Evolutionary conservation across 2,888 invertebrate genomes (phyloP), one percentile per base, ranked within the genome.

Genomic region (Xanthia togata): DNA sequence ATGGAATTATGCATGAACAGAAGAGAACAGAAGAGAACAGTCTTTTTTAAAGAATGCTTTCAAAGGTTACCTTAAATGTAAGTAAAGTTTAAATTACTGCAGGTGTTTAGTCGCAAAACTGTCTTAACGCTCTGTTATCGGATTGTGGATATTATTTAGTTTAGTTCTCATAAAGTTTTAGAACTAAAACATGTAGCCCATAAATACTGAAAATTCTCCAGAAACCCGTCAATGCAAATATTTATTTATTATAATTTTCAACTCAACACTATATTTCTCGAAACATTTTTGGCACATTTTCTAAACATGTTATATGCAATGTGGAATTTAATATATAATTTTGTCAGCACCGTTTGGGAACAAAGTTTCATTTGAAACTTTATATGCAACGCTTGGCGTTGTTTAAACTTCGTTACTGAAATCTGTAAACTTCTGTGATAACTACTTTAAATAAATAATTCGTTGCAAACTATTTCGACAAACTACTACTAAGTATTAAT

Each of bases 251-350:
- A 57, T 63, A 38, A 35, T 73, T 71, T 62, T 69, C 59, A 69
- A 47, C 44, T 53, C 35, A 62, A 76, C 59, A 55, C 23, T 35
- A 57, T 62, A 63, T 65, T 70, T 60, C 44, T 63, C 38, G 31
- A 62, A 70, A 64, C n/a, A 64, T 68, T 87, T 87, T 87, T 80
- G 82, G 87, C 85, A 80, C 78, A 65, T 47, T 60, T 78, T 74
- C 79, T 72, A 75, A 78, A 72, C 59, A 71, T 70, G 85, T 81
- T 74, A 78, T 69, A 75, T 80, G 78, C 72, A 78, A 78, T 85
- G 69, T 65, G 64, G 55, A 80, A 80, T 85, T 80, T 77, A 79
- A 87, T 87, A 71, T 73, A 82, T 67, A 72, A 79, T 81, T 83
- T 77, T 79, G 78, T 79, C 78, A 73, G 67, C 71, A 77, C 75